phyloP scores from a whole-genome alignment of 2,797 vertebrate species.

The Urocyon cinereoargenteus region DNA sequence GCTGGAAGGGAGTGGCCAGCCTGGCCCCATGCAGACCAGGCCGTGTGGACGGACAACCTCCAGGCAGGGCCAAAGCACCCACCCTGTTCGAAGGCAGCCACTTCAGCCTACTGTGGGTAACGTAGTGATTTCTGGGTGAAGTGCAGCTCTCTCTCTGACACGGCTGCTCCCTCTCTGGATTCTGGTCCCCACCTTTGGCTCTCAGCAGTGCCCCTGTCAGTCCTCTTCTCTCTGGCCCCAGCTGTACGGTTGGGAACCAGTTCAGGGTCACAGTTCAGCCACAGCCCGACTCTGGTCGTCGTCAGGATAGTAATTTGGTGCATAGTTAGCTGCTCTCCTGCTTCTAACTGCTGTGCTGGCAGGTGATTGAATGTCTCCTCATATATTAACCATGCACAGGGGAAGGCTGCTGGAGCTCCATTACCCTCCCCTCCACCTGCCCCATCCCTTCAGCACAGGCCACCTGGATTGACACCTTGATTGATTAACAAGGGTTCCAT shows the following conservation, averaged over 20 bases:
- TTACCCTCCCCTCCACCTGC: neutral
- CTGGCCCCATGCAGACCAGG: neutral
- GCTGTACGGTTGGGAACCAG: neutral
- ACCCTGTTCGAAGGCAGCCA: neutral
- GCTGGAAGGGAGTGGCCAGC: neutral
- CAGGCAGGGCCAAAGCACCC: neutral
- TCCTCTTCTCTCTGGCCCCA: neutral
- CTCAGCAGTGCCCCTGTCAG: neutral
- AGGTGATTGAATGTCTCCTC: constrained; percentile 41
- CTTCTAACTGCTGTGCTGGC: neutral
- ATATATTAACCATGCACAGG: constrained; percentile 58
- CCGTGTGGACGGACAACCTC: neutral
- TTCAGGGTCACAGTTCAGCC: neutral
- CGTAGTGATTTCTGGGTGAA: neutral
- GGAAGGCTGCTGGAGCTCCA: neutral
- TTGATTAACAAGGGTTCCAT: neutral
- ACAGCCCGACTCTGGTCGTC: neutral
- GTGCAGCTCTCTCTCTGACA: neutral
- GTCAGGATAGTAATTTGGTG: neutral
- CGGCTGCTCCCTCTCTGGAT: neutral
- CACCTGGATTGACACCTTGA: constrained; percentile 60
- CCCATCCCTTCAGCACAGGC: neutral
- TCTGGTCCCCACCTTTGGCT: neutral
- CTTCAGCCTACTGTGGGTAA: neutral
- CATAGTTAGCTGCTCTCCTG: neutral